Base-by-base conservation (phyloP, 1,140 invertebrate genomes). In the Danaus plexippus region DNA sequence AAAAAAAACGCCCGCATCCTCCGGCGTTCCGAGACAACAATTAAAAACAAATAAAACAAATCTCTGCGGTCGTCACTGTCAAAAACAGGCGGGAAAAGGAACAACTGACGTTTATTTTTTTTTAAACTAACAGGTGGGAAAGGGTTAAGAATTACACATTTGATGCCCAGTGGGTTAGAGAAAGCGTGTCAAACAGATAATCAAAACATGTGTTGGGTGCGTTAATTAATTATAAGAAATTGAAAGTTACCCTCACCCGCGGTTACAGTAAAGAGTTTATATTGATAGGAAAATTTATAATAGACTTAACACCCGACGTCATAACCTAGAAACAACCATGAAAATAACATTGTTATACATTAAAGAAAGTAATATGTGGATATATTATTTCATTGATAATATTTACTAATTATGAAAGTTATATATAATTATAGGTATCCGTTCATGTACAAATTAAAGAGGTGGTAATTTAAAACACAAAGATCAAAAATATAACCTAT, bases 11-110 rank as follows among this genome's bases (percentile, higher is more conserved):
- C 13, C 11, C 62, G 52, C 69, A 71, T 68, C 69, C 67, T 68
- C 71, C 67, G 67, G 67, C 69, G 61, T 67, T 59, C 55, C 64
- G 55, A 67, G 69, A 69, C 61, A 69, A 85, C 77, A 85, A 85
- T 85, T 85, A 85, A 85, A 85, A 85, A 82, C 76, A 81, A 82
- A 85, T 85, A 85, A 85, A 85, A 85, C 80, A 83, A 84, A 85
- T 83, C 80, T 72, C 68, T 70, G 67, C 66, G 62, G 66, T 64
- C 63, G 65, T 77, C 69, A 66, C 59, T 68, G 69, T 68, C 71
- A 69, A 63, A 69, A 72, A 74, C 71, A 61, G 67, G 76, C 76
- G 75, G 78, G 71, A 81, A 79, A 63, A 61, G 11, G 66, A 57
- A 69, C 80, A 85, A 85, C 82, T 82, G 80, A 75, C 76, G 75